Conservation (phyloP, 1,140 invertebrate species). For the Apocrypta bakeri region DNA sequence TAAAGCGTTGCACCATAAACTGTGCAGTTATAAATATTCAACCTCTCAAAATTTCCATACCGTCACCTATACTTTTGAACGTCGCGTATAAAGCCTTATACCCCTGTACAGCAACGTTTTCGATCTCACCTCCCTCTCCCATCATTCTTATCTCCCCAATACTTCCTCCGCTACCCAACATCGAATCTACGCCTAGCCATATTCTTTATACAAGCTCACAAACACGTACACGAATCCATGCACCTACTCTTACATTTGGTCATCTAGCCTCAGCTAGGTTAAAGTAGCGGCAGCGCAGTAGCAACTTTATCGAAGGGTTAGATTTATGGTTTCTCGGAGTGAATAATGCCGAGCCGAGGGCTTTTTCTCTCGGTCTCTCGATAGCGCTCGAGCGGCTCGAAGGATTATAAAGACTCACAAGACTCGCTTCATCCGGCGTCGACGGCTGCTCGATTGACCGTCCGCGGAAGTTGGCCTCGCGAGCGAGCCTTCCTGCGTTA, state of each 20-base stretch:
- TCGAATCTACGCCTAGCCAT: not conserved
- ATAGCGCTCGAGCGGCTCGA: constrained; percentile 18
- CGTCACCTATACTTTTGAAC: no score
- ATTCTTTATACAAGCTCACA: not conserved
- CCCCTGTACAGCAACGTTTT: not conserved
- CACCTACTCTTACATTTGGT: not conserved
- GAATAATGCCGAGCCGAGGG: constrained; percentile 26
- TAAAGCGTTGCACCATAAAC: no score
- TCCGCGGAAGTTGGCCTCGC: not conserved
- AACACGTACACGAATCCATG: no score
- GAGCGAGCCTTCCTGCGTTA: not conserved
- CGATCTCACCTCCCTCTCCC: not conserved
- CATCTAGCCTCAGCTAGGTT: not conserved
- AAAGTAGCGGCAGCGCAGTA: not conserved
- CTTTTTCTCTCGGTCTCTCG: not conserved
- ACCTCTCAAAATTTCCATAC: no score
- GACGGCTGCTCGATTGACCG: constrained; percentile 11
- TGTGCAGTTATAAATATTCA: no score
- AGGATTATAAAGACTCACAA: constrained; percentile 3
- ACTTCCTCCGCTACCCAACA: not conserved
- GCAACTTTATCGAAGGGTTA: constrained; percentile 28
- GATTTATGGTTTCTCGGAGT: constrained; percentile 38
- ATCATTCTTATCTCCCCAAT: not conserved
- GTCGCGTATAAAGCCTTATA: not conserved
- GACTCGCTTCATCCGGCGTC: not conserved